Percentiles rank a stretch among this genome's conserved stretches.
Evolutionary conservation across 2,888 invertebrate genomes (phyloP).

Genomic region (Dryadula phaetusa): DNA sequence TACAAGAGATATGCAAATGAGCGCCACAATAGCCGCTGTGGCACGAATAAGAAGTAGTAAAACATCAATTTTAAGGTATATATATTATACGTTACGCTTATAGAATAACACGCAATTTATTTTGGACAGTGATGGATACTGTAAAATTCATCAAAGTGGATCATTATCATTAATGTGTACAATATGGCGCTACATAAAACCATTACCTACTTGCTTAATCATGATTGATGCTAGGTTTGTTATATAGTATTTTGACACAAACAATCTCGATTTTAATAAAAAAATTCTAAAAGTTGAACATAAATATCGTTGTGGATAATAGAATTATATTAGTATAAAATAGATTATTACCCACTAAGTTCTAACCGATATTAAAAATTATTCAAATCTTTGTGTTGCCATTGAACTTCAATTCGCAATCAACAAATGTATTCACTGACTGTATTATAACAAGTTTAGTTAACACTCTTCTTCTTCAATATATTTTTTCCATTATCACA

Average conservation of each 20-base stretch:
- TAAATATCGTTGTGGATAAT: too few relatives aligned
- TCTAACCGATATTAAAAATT: neutral
- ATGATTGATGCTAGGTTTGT: conserved; percentile 6
- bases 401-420: conserved; percentile 5
- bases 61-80: conserved; percentile 5
- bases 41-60: conserved; percentile 22
- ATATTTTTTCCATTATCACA: neutral
- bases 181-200: neutral
- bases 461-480: conserved; percentile 17
- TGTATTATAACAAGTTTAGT: conserved; percentile 22
- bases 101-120: conserved; percentile 4
- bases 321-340: neutral
- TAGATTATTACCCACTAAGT: neutral
- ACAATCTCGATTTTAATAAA: neutral
- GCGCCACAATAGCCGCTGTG: conserved; percentile 18
- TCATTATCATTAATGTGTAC: conserved; percentile 6
- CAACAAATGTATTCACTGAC: conserved; percentile 31
- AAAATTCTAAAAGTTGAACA: neutral
- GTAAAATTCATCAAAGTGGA: conserved; percentile 13
- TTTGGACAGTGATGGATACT: conserved; percentile 26
- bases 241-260: neutral
- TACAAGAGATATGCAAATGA: conserved; percentile 34
- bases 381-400: conserved; percentile 3
- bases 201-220: conserved; percentile 15
- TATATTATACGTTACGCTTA: neutral